Base-by-base conservation (phyloP, 1,140 invertebrate genomes). In the Papilio polytes region DNA sequence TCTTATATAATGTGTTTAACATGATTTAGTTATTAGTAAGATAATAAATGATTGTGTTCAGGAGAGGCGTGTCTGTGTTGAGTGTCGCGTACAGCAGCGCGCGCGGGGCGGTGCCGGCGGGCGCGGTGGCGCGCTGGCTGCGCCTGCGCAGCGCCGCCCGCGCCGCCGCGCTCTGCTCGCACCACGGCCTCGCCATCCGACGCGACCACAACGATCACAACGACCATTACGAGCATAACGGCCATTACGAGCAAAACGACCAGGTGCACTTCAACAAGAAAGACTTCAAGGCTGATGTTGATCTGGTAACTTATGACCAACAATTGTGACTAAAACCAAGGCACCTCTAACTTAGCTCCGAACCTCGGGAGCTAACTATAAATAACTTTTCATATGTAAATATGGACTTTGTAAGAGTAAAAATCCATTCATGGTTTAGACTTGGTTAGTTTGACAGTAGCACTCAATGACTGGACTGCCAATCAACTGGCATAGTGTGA, bases 1-100 rank as follows among this genome's bases (percentile, higher is more conserved):
- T n/a, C n/a, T n/a, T 26, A 26, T 26, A 26, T 26, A 2, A 26
- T 26, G 2, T 26, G 2, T 26, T 26, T 26, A 26, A 26, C 26
- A 26, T 26, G 26, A 26, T 26, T 26, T 26, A 26, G 2, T 3
- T 36, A 36, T 36, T 36, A 36, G 31, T 36, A 36, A 36, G 31
- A 36, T 36, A 36, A 36, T 36, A 36, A 36, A 36, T 1, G 31
- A 36, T 36, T 36, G 31, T 36, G 31, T 93, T 70, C 83, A 96
- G 96, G 85, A 84, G 86, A 74, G 91, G 93, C n/a, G 87, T 96
- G 2, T 53, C 89, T 85, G 93, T 96, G 0, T 94, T 97, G 95
- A 95, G 94, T 80, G 83, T 84, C 31, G 96, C 93, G 4, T 97
- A 96, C 84, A 96, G 90, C 86, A 96, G 94, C 80, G 95, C 95